Base-by-base conservation (phyloP, 2,797 vertebrate species). In the Agapornis canus region DNA sequence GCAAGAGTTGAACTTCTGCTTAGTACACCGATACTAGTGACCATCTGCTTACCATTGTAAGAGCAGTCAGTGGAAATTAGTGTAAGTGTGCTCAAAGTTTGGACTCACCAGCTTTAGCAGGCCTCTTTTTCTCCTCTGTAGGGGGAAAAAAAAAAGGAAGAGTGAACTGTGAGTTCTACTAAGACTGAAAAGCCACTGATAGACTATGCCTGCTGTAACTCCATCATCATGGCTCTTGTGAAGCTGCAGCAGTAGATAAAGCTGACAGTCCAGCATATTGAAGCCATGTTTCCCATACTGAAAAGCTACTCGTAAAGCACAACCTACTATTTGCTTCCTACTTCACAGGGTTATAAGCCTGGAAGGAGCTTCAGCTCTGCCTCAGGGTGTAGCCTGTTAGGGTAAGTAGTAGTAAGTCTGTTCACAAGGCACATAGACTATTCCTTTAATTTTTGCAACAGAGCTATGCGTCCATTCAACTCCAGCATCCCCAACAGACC, bases 91-190 rank as follows among this genome's bases (percentile, higher is more conserved):
- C 54, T 80, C 42, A 69, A 94, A 61, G n/a, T 27, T 18, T 39
- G 66, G 49, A 98, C 97, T 98, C 94, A 98, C 98, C 3, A 19
- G 2, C 11, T 95, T 97, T 97, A 92, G 11, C 84, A 31, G 81
- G 3, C 82, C 95, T 97, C 94, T 94, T 97, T 42, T 97, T 97
- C 27, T 96, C 95, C 51, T 90, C 98, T 98, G 92, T 23, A 69
- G 4, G 5, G 5, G 1, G 0, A 3, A 43, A 70, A 43, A 70
- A 43, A 85, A 90, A 91, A 86, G 51, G 9, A 35, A 52, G 16
- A 70, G 7, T 11, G 20, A 79, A 81, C 15, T n/a, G 27, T 92
- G 76, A 94, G 48, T 92, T 92, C 35, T 64, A 22, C 32, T 60
- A 31, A 64, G 65, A 75, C 20, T 25, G 40, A 77, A 71, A 80